phyloP scores from a whole-genome alignment of 2,113 vertebrate genomes.

The Ramphastos sulfuratus region DNA sequence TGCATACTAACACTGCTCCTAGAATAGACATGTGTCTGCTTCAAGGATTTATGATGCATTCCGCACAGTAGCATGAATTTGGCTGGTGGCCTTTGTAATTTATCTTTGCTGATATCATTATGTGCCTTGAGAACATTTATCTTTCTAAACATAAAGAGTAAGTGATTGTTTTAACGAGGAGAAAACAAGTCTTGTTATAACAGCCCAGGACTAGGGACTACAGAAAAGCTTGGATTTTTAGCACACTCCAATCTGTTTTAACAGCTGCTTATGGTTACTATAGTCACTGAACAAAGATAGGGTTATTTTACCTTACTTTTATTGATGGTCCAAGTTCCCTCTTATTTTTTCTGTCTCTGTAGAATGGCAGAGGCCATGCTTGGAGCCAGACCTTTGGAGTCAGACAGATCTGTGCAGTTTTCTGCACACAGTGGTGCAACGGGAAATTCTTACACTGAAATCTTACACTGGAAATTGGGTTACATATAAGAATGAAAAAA shows the following conservation, averaged over 20 bases:
- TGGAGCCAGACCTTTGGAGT: neutral
- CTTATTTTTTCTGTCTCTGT: constrained; percentile 18
- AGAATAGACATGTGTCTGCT: neutral
- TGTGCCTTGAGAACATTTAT: constrained; percentile 31
- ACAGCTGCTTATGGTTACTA: constrained; percentile 53
- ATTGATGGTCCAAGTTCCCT: constrained; percentile 10
- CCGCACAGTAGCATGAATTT: constrained; percentile 10
- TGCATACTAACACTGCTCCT: neutral
- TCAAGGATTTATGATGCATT: neutral
- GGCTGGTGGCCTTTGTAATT: constrained; percentile 36
- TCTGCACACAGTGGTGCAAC: neutral
- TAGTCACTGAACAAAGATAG: constrained; percentile 33
- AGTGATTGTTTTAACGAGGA: constrained; percentile 32
- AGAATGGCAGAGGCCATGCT: neutral
- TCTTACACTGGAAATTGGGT: neutral
- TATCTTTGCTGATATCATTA: constrained; percentile 49
- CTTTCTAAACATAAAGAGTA: constrained; percentile 43
- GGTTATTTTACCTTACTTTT: constrained; percentile 52
- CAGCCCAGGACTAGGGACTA: neutral
- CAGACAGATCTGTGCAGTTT: neutral
- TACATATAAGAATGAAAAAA: neutral
- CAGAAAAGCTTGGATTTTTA: constrained; percentile 24
- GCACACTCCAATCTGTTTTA: constrained; percentile 35
- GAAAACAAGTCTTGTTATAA: constrained; percentile 38
- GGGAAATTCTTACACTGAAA: neutral